phyloP scores from a whole-genome alignment of 2,797 vertebrate species.

The Malurus splendens region DNA sequence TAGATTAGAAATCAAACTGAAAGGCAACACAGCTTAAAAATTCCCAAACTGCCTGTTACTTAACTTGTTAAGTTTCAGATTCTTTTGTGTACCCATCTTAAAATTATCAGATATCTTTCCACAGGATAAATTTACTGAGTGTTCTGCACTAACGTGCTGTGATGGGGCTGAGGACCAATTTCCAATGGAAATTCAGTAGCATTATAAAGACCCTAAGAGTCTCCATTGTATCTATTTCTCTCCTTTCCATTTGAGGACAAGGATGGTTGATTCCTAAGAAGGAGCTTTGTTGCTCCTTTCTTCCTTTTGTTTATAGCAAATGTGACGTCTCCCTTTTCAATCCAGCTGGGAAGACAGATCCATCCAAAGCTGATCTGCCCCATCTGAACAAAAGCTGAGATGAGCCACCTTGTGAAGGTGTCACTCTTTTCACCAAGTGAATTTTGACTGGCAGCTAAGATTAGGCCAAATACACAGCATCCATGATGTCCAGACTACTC shows the following conservation, averaged over 20 bases:
- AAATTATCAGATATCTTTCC: neutral
- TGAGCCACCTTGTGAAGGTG: neutral
- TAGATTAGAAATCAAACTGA: neutral
- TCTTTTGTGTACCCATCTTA: neutral
- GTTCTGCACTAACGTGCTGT: fast-evolving
- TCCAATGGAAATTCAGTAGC: neutral
- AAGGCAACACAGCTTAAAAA: neutral
- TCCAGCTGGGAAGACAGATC: neutral
- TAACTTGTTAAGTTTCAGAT: neutral
- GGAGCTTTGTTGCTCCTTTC: neutral
- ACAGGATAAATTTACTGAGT: neutral
- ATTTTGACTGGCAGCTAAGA: neutral
- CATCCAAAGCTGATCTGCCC: neutral
- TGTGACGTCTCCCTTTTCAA: neutral
- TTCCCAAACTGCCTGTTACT: neutral
- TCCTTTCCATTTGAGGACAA: neutral
- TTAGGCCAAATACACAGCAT: neutral
- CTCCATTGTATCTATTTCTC: neutral
- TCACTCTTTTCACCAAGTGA: neutral
- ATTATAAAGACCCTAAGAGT: neutral
- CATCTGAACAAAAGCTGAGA: neutral
- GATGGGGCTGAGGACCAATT: neutral
- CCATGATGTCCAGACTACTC: neutral
- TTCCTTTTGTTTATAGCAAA: neutral
- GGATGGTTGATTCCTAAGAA: neutral